Evolutionary conservation across 1,140 invertebrate species (phyloP), one percentile per base, ranked within the genome.

Genomic region (Pseudomyrmex flavicornis): DNA sequence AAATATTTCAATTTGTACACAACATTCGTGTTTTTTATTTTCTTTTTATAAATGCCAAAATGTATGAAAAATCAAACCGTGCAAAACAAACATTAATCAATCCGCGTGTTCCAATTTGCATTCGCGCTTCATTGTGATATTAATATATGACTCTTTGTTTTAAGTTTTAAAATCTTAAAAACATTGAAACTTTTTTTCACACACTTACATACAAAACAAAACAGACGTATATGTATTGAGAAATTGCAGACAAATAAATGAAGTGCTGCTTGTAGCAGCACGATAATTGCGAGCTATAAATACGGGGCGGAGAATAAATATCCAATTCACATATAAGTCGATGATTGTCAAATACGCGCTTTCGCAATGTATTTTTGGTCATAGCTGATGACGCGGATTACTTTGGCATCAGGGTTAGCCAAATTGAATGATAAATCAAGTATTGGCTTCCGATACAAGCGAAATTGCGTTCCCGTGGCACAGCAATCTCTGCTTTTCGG

Each of bases 361-460:
- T 80, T 80, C 72, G 54, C 50, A 54, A 80, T 58, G 35, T 12
- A 15, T 79, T 48, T 72, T 59, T 80, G 54, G 44, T 59, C 54
- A 48, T 66, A 80, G 76, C 44, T 70, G 52, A n/a, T 80, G 52
- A 17, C 76, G 3, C 59, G 46, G 58, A 79, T 70, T 70, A 80
- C 72, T 80, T 72, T 72, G 65, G 56, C 66, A 80, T 61, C 54
- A 80, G 72, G 76, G 76, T 70, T 80, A 48, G 54, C 15, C 76
- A 72, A 35, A 70, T 80, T 70, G 76, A 80, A 80, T 80, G 76
- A 80, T 80, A 80, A 80, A 80, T 70, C 66, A 80, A 80, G 76
- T 80, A 80, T 80, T 72, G 76, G 54, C 66, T 80, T 80, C 54
- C 76, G 66, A 80, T 80, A 80, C 54, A 52, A 80, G 61, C 76